Percentiles rank a stretch among this genome's conserved stretches.
Conservation (phyloP, 1,140 invertebrate species). For the Tribolium castaneum region DNA sequence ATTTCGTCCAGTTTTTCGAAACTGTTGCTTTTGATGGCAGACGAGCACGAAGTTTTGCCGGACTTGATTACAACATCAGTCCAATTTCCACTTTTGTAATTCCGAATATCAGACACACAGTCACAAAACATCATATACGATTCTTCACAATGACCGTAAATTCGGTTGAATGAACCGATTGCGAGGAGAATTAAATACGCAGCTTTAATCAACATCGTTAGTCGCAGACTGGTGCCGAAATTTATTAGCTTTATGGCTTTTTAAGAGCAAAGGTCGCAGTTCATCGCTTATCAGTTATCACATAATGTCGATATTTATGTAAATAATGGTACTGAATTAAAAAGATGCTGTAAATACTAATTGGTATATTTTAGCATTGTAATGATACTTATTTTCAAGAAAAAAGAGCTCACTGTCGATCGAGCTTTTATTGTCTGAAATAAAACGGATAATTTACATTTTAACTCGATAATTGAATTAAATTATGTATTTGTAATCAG, state of each 20-base stretch:
- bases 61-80: not conserved
- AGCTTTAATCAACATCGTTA: not conserved
- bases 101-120: not conserved
- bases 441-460: not conserved
- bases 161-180: not conserved
- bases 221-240: not conserved
- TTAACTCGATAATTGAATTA: not conserved
- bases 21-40: not conserved
- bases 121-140: slow-evolving; percentile 14
- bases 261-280: not conserved
- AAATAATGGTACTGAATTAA: too few species aligned
- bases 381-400: not conserved
- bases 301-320: not conserved
- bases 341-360: too few species aligned
- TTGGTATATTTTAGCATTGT: too few species aligned
- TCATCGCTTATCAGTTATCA: not conserved
- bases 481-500: not conserved
- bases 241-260: not conserved
- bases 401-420: not conserved
- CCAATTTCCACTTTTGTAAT: not conserved
- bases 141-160: not conserved
- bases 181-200: not conserved
- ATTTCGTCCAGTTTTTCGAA: slow-evolving; percentile 2
- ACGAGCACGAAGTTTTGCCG: not conserved
- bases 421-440: not conserved